Conservation (phyloP, 1,140 invertebrate species). For the Spodoptera litura region DNA sequence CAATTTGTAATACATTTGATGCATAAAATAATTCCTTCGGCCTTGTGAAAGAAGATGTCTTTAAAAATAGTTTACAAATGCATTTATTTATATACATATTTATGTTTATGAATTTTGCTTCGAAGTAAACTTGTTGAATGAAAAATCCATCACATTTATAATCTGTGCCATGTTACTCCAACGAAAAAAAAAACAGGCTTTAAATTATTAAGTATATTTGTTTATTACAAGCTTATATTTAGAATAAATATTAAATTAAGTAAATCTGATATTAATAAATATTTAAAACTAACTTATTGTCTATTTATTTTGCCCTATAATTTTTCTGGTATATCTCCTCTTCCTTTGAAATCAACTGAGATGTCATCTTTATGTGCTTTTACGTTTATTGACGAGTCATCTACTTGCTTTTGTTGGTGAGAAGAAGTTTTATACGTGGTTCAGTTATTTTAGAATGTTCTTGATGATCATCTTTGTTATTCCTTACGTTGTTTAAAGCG, state of each 20-base stretch:
- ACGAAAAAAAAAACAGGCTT: constrained; percentile 44
- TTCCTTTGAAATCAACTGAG: constrained; percentile 10
- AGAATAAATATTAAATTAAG: constrained; percentile 25
- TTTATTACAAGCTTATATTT: constrained; percentile 43
- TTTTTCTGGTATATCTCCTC: constrained; percentile 31
- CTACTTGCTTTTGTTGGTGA: background rate
- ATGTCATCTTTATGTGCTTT: constrained; percentile 22
- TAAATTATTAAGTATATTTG: constrained; percentile 36
- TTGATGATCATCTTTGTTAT: too few relatives aligned
- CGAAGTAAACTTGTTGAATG: background rate
- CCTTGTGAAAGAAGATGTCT: constrained; percentile 32
- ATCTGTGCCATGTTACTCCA: constrained; percentile 44
- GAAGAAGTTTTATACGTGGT: background rate
- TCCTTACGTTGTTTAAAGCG: too few relatives aligned
- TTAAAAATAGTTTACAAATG: constrained; percentile 21
- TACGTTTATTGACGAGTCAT: background rate
- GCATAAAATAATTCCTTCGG: background rate
- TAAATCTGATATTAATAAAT: constrained; percentile 43
- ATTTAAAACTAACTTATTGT: constrained; percentile 22
- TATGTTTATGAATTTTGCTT: constrained; percentile 11
- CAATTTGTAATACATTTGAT: constrained; percentile 23
- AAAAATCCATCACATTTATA: constrained; percentile 1
- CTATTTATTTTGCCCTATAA: background rate
- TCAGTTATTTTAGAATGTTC: background rate
- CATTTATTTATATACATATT: constrained; percentile 35